Conservation (phyloP, 2,113 vertebrate genomes). For the Zosterops borbonicus region DNA sequence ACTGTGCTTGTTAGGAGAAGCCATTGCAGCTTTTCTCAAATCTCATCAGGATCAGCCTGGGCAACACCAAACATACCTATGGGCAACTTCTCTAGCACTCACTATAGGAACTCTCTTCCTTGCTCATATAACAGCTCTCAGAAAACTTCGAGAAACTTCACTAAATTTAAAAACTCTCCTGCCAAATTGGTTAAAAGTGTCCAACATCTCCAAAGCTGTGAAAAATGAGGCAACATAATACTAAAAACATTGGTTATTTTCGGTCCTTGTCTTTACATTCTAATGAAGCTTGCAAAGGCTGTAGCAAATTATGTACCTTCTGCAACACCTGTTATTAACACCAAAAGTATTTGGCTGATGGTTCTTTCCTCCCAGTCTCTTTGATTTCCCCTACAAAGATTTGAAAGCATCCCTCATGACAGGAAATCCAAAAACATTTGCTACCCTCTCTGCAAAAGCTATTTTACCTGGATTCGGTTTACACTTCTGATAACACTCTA, state of each 20-base stretch:
- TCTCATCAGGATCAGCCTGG: not conserved
- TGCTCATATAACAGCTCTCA: rapidly evolving
- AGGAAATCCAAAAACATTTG: not conserved
- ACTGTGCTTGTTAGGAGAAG: not conserved
- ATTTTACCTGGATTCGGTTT: not conserved
- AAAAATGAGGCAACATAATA: not conserved
- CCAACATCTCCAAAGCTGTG: not conserved
- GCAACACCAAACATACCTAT: not conserved
- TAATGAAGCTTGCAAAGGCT: not conserved
- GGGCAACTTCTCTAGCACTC: not conserved
- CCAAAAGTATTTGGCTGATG: not conserved
- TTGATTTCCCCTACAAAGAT: not conserved
- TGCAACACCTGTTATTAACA: not conserved
- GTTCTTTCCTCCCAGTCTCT: not conserved
- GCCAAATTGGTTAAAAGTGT: not conserved
- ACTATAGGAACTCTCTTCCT: not conserved
- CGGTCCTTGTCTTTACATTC: not conserved
- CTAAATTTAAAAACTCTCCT: not conserved
- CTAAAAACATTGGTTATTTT: not conserved
- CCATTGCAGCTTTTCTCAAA: not conserved
- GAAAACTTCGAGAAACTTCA: not conserved
- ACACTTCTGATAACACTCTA: not conserved
- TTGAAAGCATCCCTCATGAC: not conserved
- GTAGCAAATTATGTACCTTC: not conserved
- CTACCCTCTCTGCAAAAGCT: not conserved